Base-by-base conservation (phyloP, 64 coral and sea anemone species). In the Acropora yongei region DNA sequence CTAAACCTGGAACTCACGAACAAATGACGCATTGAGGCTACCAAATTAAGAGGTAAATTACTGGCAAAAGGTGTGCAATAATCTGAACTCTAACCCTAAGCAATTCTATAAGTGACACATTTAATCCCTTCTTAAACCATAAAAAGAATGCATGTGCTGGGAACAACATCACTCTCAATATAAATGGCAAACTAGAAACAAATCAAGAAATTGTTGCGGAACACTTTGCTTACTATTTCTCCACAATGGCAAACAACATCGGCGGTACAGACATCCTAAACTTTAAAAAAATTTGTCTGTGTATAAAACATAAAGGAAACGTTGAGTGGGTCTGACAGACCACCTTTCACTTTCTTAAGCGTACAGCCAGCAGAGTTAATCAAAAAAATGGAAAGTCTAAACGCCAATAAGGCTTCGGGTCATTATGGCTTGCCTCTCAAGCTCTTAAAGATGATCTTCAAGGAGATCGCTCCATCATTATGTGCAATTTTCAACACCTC, bases 51-150 rank as follows among this genome's bases (percentile, higher is more conserved):
- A 46, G 0, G 58, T 13, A 63, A 63, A 11, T 63, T 63, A 63
- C 58, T 63, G 60, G 10, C 60, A 63, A 63, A 63, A 63, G 60
- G 60, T 63, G 14, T 12, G 60, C 60, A 63, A 63, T 63, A 63
- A 63, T 63, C 60, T 63, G 60, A 75, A 75, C 46, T 74, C 41
- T 48, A n/a, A 68, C 69, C 45, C 73, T 30, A 87, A 87, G 69
- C 8, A 87, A 87, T 87, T 87, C 73, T 87, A 87, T 40, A 87
- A 30, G 30, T 30, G 30, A 87, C 41, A 69, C 68, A 5, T 87
- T 87, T 30, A 87, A 87, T 50, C 71, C 85, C 14, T 87, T 87
- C 69, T 74, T 75, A 86, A 74, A 74, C 71, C 71, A 63, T 63
- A 63, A 63, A 18, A 0, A 63, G 60, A 13, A 12, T 74, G 82